phyloP scores from a whole-genome alignment of 2,797 vertebrate genomes.

The Hydrocynus forskahlii region DNA sequence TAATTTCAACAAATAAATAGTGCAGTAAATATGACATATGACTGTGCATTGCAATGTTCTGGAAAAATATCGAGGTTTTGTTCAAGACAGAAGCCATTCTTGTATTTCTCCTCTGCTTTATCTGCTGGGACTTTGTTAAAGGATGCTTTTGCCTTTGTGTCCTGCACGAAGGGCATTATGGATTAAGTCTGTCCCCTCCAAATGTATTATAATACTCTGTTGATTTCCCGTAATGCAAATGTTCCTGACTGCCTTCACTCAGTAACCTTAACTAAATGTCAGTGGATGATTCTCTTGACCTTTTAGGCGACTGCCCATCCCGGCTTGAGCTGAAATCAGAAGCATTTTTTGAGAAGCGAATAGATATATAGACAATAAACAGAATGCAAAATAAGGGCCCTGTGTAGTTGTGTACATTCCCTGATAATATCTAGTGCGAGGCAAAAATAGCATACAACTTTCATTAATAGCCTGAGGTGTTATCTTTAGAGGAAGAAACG shows the following conservation, averaged over 20 bases:
- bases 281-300: slow-evolving; percentile 10
- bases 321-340: neutral
- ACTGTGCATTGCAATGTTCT: too few species aligned
- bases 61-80: too few species aligned
- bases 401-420: neutral
- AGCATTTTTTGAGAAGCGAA: neutral
- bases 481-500: slow-evolving; percentile 9
- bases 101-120: neutral
- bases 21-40: too few species aligned
- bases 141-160: neutral
- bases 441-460: neutral
- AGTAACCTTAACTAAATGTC: slow-evolving; percentile 22
- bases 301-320: slow-evolving; percentile 15
- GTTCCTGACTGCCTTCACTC: slow-evolving; percentile 12
- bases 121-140: neutral
- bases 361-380: neutral
- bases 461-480: slow-evolving; percentile 11
- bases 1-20: too few species aligned
- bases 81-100: neutral
- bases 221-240: slow-evolving; percentile 34
- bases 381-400: neutral
- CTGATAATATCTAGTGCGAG: neutral
- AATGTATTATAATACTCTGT: slow-evolving; percentile 29
- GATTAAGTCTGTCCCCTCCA: slow-evolving; percentile 14
- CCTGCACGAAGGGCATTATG: neutral